These are phyloP conservation scores for human (Homo sapiens) DNA, from an alignment of 2,113 vertebrate genomes.

Conservation along the genomic window GRCh38 chr11:105685001-105685500, in stretches of 20 bases:
- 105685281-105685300: not conserved
- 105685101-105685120: not conserved
- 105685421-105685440: not conserved
- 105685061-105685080: not conserved
- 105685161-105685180: fast-evolving
- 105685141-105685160: not conserved
- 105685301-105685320: not conserved
- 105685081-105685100: not conserved
- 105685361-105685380: not conserved
- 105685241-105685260: not conserved
- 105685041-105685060: not conserved
- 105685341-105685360: not conserved
- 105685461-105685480: not conserved
- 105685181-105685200: no score
- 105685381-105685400: not conserved
- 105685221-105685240: not conserved
- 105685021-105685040: not conserved
- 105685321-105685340: not conserved
- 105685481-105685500: not conserved
- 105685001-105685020: not conserved
- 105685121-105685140: no score
- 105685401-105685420: not conserved
- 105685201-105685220: not conserved
- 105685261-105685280: not conserved
- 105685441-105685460: not conserved